phyloP scores from a whole-genome alignment of 2,113 vertebrate genomes.

The Oncorhynchus gorbuscha region DNA sequence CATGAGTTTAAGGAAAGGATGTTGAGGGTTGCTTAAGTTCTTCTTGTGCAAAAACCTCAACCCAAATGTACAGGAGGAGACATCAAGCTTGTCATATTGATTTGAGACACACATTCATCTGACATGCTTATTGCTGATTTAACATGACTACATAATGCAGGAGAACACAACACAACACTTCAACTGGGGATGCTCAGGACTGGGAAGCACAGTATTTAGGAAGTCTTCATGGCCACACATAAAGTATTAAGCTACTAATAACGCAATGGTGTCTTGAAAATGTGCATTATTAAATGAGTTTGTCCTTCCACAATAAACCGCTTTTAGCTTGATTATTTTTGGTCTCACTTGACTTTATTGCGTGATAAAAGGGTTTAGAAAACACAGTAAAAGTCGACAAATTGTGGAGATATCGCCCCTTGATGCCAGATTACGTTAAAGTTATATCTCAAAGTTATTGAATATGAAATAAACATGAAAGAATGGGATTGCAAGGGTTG shows the following conservation, averaged over 20 bases:
- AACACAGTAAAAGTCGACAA: not conserved
- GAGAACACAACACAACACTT: not conserved
- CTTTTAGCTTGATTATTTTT: not conserved
- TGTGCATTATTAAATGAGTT: not conserved
- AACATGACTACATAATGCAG: not conserved
- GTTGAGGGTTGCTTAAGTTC: not conserved
- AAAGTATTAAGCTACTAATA: not conserved
- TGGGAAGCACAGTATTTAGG: not conserved
- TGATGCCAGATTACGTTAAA: conserved; percentile 1
- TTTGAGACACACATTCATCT: conserved; percentile 3
- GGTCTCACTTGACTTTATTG: not conserved
- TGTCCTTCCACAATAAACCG: not conserved
- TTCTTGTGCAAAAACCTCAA: not conserved
- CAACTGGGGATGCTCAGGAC: not conserved
- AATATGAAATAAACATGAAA: conserved; percentile 22
- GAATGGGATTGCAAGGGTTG: conserved; percentile 3
- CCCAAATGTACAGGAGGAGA: no score
- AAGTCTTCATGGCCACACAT: not conserved
- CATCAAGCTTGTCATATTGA: conserved; percentile 8
- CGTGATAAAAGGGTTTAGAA: conserved; percentile 12
- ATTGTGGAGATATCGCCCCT: not conserved
- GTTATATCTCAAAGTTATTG: not conserved
- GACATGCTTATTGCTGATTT: conserved; percentile 1
- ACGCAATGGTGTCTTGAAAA: not conserved
- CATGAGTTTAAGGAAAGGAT: not conserved